Percentiles rank a stretch among this genome's conserved stretches.
These are phyloP conservation scores for Synanthedon myopaeformis DNA, from an alignment of 2,888 invertebrate genomes.

Conservation along the genomic window DNA sequence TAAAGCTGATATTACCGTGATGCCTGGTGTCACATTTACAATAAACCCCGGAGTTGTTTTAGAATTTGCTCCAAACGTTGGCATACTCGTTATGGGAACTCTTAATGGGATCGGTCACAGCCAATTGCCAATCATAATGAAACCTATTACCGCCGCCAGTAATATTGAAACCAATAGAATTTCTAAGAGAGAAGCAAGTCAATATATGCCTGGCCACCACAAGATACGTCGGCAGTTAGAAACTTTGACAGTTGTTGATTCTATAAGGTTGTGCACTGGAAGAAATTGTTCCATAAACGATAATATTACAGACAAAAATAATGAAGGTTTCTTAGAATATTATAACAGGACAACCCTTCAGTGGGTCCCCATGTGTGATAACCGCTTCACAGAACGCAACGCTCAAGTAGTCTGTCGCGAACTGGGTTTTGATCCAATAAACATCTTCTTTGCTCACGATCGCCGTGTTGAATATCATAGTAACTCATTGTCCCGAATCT, in stretches of 20 bases:
- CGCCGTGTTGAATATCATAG: conserved; percentile 90
- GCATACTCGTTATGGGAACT: conserved; percentile 93
- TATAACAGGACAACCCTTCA: conserved; percentile 95
- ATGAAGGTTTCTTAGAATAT: conserved; percentile 93
- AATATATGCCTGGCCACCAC: conserved; percentile 37
- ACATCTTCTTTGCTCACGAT: conserved; percentile 89
- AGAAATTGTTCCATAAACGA: conserved; percentile 74
- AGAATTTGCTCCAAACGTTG: conserved; percentile 96
- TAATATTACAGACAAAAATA: conserved; percentile 55
- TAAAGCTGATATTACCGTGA: conserved; percentile 92
- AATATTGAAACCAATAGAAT: conserved; percentile 47
- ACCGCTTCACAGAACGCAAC: conserved; percentile 94
- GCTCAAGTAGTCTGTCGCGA: conserved; percentile 97
- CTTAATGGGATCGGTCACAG: conserved; percentile 84
- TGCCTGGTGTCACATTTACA: conserved; percentile 90
- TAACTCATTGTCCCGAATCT: conserved; percentile 86
- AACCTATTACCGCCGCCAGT: conserved; percentile 59
- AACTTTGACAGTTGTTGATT: conserved; percentile 67
- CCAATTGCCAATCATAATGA: conserved; percentile 83
- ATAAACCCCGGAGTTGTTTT: conserved; percentile 91
- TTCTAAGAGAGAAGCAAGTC: conserved; percentile 45
- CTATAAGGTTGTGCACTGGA: conserved; percentile 84
- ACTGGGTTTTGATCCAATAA: conserved; percentile 88
- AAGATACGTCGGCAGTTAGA: conserved; percentile 67
- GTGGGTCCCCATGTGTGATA: conserved; percentile 97